phyloP scores from a whole-genome alignment of 1,140 invertebrate species.

The Solenopsis invicta region DNA sequence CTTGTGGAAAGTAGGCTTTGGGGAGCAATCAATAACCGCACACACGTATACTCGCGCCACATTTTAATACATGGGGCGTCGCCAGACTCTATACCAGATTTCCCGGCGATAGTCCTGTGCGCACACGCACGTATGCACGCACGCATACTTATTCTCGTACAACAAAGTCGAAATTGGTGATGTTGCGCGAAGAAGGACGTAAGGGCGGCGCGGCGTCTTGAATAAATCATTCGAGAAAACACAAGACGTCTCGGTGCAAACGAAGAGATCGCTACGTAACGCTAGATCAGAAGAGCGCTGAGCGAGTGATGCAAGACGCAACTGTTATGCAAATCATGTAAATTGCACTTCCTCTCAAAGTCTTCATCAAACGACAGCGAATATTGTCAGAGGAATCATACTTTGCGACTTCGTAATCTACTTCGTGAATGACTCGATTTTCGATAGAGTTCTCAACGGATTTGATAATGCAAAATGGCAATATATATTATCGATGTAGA shows the following conservation, averaged over 20 bases:
- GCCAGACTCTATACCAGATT: conserved; percentile 25
- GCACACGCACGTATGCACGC: neutral
- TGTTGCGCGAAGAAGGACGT: conserved; percentile 37
- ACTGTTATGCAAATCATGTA: conserved; percentile 36
- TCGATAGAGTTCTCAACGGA: neutral
- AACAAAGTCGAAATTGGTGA: conserved; percentile 7
- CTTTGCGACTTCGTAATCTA: neutral
- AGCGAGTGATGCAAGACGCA: neutral
- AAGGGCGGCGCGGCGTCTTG: conserved; percentile 20
- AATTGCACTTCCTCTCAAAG: conserved; percentile 25
- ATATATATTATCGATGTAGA: neutral
- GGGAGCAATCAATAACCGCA: conserved; percentile 66
- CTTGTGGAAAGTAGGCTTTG: conserved; percentile 63
- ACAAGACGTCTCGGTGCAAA: neutral
- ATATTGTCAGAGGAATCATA: neutral
- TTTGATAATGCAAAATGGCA: neutral
- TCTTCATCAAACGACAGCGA: conserved; percentile 9
- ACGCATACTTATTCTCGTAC: conserved; percentile 17
- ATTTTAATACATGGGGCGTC: conserved; percentile 37
- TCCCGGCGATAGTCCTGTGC: neutral
- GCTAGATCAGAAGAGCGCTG: neutral
- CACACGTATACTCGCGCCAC: conserved; percentile 18
- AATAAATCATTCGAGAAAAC: conserved; percentile 44
- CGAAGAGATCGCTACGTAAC: conserved; percentile 4
- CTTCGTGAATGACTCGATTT: neutral